Evolutionary conservation across 2,113 vertebrate genomes (phyloP).

Genomic region (Oryzias melastigma): DNA sequence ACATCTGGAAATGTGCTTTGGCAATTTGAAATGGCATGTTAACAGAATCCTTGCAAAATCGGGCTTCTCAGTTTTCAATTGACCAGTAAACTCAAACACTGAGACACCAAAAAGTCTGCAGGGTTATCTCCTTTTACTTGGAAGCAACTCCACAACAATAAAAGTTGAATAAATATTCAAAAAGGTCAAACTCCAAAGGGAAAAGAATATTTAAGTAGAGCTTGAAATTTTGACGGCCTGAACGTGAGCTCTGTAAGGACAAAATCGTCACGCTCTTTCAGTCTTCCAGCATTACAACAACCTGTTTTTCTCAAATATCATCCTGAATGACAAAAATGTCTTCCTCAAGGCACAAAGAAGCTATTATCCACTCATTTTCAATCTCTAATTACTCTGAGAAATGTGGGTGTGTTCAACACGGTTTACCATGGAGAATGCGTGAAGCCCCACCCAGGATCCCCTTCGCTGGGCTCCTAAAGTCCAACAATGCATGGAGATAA

Average conservation of each 20-base stretch:
- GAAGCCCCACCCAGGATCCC: slow-evolving; percentile 51
- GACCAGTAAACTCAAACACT: slow-evolving; percentile 21
- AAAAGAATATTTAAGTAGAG: not conserved
- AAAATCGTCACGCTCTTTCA: slow-evolving; percentile 18
- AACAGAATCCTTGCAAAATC: slow-evolving; percentile 60
- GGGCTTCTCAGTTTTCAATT: slow-evolving; percentile 59
- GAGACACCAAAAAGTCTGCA: slow-evolving; percentile 24
- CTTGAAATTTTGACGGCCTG: too few species aligned
- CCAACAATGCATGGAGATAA: slow-evolving; percentile 51
- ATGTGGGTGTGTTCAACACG: slow-evolving; percentile 62
- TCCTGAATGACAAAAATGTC: slow-evolving; percentile 53
- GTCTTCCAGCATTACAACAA: slow-evolving; percentile 23
- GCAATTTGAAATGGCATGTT: slow-evolving; percentile 60
- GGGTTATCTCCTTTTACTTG: too few species aligned
- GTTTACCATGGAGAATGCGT: slow-evolving; percentile 63
- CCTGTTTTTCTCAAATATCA: slow-evolving; percentile 31
- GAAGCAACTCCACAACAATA: too few species aligned
- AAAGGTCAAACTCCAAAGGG: not conserved
- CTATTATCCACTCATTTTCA: slow-evolving; percentile 58
- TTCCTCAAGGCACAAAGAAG: slow-evolving; percentile 42
- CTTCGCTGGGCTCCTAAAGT: slow-evolving; percentile 49
- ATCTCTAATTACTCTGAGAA: slow-evolving; percentile 67
- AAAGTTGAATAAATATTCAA: too few species aligned
- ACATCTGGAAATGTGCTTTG: slow-evolving; percentile 66
- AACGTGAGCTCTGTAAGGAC: too few species aligned